These are phyloP conservation scores for Struthidea cinerea DNA, from an alignment of 2,113 vertebrate species.

Conservation along the genomic window DNA sequence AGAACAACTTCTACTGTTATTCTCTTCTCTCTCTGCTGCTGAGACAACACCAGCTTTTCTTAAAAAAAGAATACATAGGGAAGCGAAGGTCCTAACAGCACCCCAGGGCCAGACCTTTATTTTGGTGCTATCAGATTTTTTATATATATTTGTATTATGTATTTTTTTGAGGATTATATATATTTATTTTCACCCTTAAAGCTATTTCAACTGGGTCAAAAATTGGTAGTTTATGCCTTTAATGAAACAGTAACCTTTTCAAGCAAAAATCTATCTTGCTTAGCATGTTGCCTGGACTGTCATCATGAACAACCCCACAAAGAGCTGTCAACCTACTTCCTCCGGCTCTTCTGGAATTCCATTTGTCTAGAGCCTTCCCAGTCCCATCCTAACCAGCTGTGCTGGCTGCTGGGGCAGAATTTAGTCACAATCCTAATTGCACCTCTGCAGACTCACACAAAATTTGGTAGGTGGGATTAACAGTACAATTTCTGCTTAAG, in stretches of 20 bases:
- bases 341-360: background rate
- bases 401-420: background rate
- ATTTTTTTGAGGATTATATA: background rate
- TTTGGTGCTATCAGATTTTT: background rate
- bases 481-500: background rate
- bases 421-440: background rate
- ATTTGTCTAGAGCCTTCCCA: background rate
- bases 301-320: background rate
- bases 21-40: background rate
- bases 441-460: background rate
- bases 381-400: background rate
- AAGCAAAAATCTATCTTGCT: background rate
- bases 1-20: background rate
- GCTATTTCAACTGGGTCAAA: background rate
- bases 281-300: background rate
- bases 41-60: background rate
- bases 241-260: background rate
- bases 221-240: background rate
- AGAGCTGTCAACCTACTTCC: background rate
- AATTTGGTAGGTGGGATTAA: background rate
- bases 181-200: background rate
- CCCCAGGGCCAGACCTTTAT: background rate
- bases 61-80: background rate
- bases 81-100: background rate
- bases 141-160: background rate